Percentiles rank a stretch among this genome's conserved stretches.
These are phyloP conservation scores for Irena cyanogastra DNA, from an alignment of 2,113 vertebrate species.

Conservation along the genomic window DNA sequence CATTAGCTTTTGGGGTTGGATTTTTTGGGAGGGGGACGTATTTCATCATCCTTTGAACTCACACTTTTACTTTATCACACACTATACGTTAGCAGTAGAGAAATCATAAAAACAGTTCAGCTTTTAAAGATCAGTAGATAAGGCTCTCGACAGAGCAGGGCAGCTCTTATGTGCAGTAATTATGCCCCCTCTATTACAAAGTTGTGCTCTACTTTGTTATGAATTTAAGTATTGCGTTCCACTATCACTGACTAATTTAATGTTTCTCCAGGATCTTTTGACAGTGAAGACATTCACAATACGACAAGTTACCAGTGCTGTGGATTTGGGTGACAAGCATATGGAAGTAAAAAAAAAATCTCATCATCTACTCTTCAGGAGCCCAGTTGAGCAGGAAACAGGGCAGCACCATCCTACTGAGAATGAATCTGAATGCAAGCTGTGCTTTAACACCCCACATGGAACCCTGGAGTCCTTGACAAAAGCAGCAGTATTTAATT, in stretches of 20 bases:
- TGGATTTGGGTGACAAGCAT: background rate
- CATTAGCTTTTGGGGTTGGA: fast-evolving
- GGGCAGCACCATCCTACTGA: background rate
- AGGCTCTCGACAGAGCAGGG: background rate
- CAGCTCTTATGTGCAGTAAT: background rate
- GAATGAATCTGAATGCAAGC: background rate
- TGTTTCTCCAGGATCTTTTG: background rate
- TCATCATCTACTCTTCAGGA: background rate
- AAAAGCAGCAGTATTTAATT: background rate
- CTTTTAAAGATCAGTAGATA: background rate
- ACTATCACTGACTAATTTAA: background rate
- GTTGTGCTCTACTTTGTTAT: background rate
- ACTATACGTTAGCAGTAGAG: fast-evolving
- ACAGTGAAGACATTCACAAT: background rate
- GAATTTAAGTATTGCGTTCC: background rate
- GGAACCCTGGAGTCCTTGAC: background rate
- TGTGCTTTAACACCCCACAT: background rate
- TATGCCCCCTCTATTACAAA: background rate
- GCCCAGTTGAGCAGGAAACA: background rate
- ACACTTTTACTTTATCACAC: background rate
- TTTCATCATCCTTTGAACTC: background rate
- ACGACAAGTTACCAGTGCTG: background rate
- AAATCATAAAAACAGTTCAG: background rate
- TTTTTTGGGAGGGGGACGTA: too few species aligned
- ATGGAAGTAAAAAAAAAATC: background rate